Evolutionary conservation across 2,113 vertebrate genomes (phyloP), one percentile per base, ranked within the genome.

Genomic region (Lanius collurio): DNA sequence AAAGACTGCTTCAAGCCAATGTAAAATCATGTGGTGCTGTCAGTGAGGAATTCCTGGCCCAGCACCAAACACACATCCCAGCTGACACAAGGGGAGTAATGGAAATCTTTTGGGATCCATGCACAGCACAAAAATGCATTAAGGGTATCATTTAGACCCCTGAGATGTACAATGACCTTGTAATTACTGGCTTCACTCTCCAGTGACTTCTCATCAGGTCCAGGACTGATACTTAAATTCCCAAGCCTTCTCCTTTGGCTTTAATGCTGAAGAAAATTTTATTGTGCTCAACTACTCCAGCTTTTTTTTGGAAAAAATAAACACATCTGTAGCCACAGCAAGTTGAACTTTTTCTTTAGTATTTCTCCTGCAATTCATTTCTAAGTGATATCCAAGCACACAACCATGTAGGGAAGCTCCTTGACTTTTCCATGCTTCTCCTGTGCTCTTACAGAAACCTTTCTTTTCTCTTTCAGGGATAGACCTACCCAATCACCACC

Each of bases 151-250:
- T 64, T 78, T 6, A 3, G 76, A 91, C 68, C 47, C 76, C 84
- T 67, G 87, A 93, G 93, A 90, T 65, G 17, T 49, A 93, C 87
- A 93, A 76, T 87, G 82, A 94, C 89, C 88, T 57, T 90, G 76
- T 78, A 88, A 94, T 95, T 95, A 96, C 56, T 75, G 82, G 11
- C 64, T 96, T 95, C 94, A 94, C 94, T 95, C 94, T 96, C 90
- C 88, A 90, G 86, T 93, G 92, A 89, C 90, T 93, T 94, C 86
- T 93, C 90, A 89, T 93, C 92, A 94, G 73, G 76, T 75, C 46
- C 18, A 20, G 53, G n/a, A 65, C 55, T n/a, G 53, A 41, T 83
- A 37, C 76, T 85, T 88, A 88, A 82, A 95, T 86, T 89, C 57
- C 47, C 73, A 83, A 82, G 50, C 69, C 12, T 75, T 91, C 55